phyloP scores from a whole-genome alignment of 2,113 vertebrate species.

The Centrocercus urophasianus region DNA sequence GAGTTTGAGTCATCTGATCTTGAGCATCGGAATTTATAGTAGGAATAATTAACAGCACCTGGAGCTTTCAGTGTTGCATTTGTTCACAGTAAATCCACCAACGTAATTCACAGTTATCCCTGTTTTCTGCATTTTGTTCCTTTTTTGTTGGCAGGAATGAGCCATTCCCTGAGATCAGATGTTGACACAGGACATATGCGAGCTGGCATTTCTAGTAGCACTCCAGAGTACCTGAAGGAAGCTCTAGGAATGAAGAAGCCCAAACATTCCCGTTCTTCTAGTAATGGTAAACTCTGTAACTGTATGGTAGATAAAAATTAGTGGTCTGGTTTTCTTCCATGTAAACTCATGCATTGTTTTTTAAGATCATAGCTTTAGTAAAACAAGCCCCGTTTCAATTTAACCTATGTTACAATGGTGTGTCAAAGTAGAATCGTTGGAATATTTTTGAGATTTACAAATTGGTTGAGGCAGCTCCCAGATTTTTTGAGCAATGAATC shows the following conservation, averaged over 20 bases:
- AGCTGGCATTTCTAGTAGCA: constrained; percentile 31
- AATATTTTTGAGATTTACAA: not conserved
- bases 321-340: not conserved
- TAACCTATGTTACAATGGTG: not conserved
- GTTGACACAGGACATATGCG: constrained; percentile 43
- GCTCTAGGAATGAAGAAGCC: constrained; percentile 83
- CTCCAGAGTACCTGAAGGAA: constrained; percentile 83
- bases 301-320: not conserved
- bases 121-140: not conserved
- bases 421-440: not conserved
- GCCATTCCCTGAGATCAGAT: constrained; percentile 70
- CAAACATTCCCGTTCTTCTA: constrained; percentile 77
- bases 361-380: not conserved
- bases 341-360: not conserved
- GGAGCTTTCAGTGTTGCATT: constrained; percentile 17
- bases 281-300: constrained; percentile 73
- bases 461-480: constrained; percentile 17
- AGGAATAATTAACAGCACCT: constrained; percentile 35
- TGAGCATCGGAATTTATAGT: not conserved
- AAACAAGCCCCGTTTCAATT: not conserved
- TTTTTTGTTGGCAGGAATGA: constrained; percentile 67
- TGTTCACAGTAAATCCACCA: not conserved
- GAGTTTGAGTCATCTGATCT: not conserved
- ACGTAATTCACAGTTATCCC: not conserved
- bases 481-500: constrained; percentile 39